Conservation (phyloP, 2,888 invertebrate species). For the Nomada lathburiana region DNA sequence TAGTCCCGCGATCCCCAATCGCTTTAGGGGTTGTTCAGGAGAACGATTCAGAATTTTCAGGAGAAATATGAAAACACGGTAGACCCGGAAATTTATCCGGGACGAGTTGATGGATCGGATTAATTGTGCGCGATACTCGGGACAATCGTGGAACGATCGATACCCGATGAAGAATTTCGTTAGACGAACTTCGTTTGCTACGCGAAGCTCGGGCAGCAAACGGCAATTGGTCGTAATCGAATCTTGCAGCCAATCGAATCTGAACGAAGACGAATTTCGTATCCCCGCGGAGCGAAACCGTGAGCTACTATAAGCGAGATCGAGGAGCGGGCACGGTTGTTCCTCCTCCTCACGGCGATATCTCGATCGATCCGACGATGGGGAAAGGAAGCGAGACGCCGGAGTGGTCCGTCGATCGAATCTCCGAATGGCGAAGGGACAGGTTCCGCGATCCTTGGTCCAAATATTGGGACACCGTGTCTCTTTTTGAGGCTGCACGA, state of each 20-base stretch:
- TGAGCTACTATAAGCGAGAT: conserved; percentile 20
- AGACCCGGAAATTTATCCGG: no score
- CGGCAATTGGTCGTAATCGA: conserved; percentile 26
- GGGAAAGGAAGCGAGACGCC: conserved; percentile 34
- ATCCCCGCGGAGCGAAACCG: background rate
- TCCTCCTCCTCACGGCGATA: conserved; percentile 55
- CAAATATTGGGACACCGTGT: conserved; percentile 81
- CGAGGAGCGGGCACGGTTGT: background rate
- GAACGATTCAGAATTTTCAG: no score
- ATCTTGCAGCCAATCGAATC: conserved; percentile 14
- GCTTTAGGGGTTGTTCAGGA: background rate
- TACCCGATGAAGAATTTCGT: background rate
- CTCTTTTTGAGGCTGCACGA: conserved; percentile 49
- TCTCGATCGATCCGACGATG: conserved; percentile 66
- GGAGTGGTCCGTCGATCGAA: conserved; percentile 67
- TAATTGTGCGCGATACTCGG: no score
- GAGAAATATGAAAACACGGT: no score
- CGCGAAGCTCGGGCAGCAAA: conserved; percentile 13
- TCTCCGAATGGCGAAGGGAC: conserved; percentile 61
- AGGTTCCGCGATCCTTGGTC: conserved; percentile 73
- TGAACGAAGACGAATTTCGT: conserved; percentile 47
- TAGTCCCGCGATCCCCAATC: background rate
- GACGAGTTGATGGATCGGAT: no score
- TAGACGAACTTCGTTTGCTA: background rate
- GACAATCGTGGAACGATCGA: no score